phyloP scores from a whole-genome alignment of 2,888 invertebrate genomes.

The Andrena minutula region DNA sequence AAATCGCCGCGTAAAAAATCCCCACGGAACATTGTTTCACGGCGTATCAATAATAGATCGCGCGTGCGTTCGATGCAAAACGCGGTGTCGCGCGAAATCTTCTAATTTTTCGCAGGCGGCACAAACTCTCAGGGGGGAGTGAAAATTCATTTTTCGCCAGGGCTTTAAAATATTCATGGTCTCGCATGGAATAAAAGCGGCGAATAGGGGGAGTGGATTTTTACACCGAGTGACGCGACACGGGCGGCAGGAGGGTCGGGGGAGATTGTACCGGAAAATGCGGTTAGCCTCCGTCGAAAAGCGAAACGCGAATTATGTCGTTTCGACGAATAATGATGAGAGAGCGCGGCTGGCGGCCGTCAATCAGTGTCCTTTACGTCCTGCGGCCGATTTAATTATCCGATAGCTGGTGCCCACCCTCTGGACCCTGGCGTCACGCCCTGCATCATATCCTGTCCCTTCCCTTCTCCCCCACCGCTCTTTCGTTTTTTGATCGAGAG shows the following conservation, averaged over 20 bases:
- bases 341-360: slow-evolving; percentile 70
- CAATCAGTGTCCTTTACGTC: slow-evolving; percentile 78
- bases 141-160: slow-evolving; percentile 48
- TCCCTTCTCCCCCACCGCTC: slow-evolving; percentile 38
- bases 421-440: slow-evolving; percentile 27
- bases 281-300: slow-evolving; percentile 74
- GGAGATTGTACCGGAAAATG: slow-evolving; percentile 52
- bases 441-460: slow-evolving; percentile 47
- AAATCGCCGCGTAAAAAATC: slow-evolving; percentile 42
- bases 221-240: not conserved
- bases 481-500: slow-evolving; percentile 64
- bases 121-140: slow-evolving; percentile 15
- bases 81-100: not conserved
- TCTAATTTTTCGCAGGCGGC: slow-evolving; percentile 32
- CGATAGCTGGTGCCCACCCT: slow-evolving; percentile 79
- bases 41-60: slow-evolving; percentile 50
- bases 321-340: slow-evolving; percentile 85
- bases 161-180: slow-evolving; percentile 66
- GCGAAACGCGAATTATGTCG: slow-evolving; percentile 79
- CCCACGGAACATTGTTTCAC: slow-evolving; percentile 32
- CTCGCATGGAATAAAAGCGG: slow-evolving; percentile 51
- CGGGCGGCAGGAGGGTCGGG: not conserved
- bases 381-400: slow-evolving; percentile 83
- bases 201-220: not conserved
- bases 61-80: slow-evolving; percentile 21